Evolutionary conservation across 2,888 invertebrate species (phyloP).

Genomic region (Cheilosia variabilis): DNA sequence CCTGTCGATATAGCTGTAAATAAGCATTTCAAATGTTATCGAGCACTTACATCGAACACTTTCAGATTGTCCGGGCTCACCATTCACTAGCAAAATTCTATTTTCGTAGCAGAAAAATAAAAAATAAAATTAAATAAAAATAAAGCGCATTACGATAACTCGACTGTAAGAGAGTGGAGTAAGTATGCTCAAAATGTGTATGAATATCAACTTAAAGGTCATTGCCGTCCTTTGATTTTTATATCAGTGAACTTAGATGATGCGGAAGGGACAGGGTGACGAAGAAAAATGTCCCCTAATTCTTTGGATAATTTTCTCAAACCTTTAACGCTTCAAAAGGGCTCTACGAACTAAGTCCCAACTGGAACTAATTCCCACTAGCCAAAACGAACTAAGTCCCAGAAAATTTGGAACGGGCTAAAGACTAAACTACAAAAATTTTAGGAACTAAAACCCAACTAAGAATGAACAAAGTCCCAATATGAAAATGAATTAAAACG

Average conservation of each 20-base stretch:
- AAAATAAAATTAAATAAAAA: constrained; percentile 32
- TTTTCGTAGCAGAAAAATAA: constrained; percentile 21
- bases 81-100: constrained; percentile 21
- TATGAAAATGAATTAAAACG: no score
- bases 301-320: no score
- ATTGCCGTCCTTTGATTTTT: constrained; percentile 33
- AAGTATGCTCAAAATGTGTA: constrained; percentile 2
- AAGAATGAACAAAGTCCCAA: no score
- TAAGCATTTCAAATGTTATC: constrained; percentile 41
- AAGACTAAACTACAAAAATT: no score
- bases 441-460: no score
- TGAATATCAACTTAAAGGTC: constrained; percentile 39
- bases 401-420: no score
- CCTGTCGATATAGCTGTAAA: background rate
- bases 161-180: constrained; percentile 2
- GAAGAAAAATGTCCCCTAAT: background rate
- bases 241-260: constrained; percentile 16
- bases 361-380: no score
- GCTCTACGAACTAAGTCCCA: no score
- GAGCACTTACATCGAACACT: constrained; percentile 43
- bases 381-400: no score
- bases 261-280: constrained; percentile 12
- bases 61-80: constrained; percentile 27
- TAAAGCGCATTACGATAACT: constrained; percentile 41
- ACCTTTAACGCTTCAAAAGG: no score